phyloP scores from a whole-genome alignment of 2,113 vertebrate genomes.

The Copsychus sechellarum region DNA sequence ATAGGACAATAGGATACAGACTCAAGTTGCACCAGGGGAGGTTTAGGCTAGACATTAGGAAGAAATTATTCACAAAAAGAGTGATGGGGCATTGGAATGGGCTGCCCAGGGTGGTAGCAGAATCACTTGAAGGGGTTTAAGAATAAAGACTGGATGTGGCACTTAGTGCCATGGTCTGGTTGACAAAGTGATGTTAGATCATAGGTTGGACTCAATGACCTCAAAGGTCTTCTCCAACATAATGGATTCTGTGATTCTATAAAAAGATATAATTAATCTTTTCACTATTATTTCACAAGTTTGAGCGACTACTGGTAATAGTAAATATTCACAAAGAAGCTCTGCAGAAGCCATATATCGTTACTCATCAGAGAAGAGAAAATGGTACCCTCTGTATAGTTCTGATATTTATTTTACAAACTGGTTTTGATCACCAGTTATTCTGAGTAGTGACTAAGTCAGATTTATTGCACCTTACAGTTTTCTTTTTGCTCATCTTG shows the following conservation, averaged over 20 bases:
- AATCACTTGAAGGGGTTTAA: not conserved
- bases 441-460: not conserved
- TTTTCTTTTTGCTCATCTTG: constrained; percentile 75
- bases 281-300: not conserved
- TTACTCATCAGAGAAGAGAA: not conserved
- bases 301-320: not conserved
- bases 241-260: not conserved
- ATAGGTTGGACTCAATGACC: not conserved
- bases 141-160: not conserved
- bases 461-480: constrained; percentile 82
- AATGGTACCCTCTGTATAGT: not conserved
- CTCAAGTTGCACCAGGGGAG: not conserved
- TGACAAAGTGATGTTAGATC: not conserved
- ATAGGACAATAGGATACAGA: not conserved
- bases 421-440: not conserved
- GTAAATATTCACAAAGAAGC: not conserved
- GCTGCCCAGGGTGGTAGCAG: not conserved
- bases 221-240: not conserved
- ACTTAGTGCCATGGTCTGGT: not conserved
- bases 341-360: not conserved
- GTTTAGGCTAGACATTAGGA: not conserved
- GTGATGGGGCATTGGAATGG: not conserved
- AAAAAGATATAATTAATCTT: not conserved
- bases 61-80: not conserved
- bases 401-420: not conserved